These are phyloP conservation scores for Drosophila pseudotakahashii DNA, from an alignment of 2,888 invertebrate genomes.

Conservation along the genomic window DNA sequence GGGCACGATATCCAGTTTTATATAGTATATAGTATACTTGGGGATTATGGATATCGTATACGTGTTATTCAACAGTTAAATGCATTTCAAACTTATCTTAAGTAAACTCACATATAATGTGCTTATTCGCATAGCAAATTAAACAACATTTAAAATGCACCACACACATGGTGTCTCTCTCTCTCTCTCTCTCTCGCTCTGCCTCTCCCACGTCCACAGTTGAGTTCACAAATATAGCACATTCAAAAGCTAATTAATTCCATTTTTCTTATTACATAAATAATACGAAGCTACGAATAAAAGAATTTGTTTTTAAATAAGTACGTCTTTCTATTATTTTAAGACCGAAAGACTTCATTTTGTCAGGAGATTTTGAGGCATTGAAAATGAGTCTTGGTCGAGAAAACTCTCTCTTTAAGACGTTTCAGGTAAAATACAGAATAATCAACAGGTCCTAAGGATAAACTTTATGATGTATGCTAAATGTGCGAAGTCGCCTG, in stretches of 20 bases:
- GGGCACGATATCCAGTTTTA: slow-evolving; percentile 5
- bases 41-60: neutral
- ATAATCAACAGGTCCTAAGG: too few species aligned
- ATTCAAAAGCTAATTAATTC: too few species aligned
- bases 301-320: too few species aligned
- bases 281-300: too few species aligned
- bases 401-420: too few species aligned
- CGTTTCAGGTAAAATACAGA: too few species aligned
- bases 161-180: neutral
- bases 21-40: neutral
- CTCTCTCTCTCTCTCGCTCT: neutral
- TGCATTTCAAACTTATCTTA: slow-evolving; percentile 4
- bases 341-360: too few species aligned
- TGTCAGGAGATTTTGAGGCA: too few species aligned
- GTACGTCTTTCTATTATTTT: too few species aligned
- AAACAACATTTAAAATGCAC: slow-evolving; percentile 14
- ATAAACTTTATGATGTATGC: too few species aligned
- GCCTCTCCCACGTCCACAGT: slow-evolving; percentile 14
- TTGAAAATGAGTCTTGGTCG: too few species aligned
- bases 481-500: slow-evolving; percentile 3
- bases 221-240: neutral
- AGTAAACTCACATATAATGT: neutral
- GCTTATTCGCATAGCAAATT: slow-evolving; percentile 9
- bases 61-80: slow-evolving; percentile 30
- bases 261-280: too few species aligned